phyloP scores from a whole-genome alignment of 2,113 vertebrate species.

The Albula glossodonta region DNA sequence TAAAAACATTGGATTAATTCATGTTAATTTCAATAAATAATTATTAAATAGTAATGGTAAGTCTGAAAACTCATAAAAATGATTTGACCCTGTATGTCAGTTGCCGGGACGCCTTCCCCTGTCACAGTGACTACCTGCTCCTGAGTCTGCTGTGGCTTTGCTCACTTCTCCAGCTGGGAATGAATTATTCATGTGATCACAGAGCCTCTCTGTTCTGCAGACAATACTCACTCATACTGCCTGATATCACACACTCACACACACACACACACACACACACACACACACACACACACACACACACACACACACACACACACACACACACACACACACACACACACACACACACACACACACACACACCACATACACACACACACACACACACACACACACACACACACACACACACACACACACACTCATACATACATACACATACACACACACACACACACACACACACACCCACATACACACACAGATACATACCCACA shows the following conservation, averaged over 20 bases:
- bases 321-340: background rate
- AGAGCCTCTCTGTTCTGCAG: conserved; percentile 73
- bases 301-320: too few relatives aligned
- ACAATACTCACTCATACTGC: conserved; percentile 64
- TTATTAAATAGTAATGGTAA: too few relatives aligned
- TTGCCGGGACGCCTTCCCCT: conserved; percentile 62
- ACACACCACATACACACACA: background rate
- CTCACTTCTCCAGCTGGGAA: conserved; percentile 75
- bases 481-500: too few relatives aligned
- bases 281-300: conserved; percentile 14
- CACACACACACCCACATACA: too few relatives aligned
- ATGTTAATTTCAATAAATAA: too few relatives aligned
- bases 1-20: too few relatives aligned
- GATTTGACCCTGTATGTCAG: conserved; percentile 63
- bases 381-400: conserved; percentile 32
- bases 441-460: background rate
- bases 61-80: conserved; percentile 39
- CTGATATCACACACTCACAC: conserved; percentile 34
- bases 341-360: conserved; percentile 6
- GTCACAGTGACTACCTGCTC: conserved; percentile 63
- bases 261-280: conserved; percentile 30
- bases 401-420: conserved; percentile 1
- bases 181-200: conserved; percentile 77
- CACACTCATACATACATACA: background rate
- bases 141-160: conserved; percentile 56